Evolutionary conservation across 2,113 vertebrate species (phyloP), one percentile per base, ranked within the genome.

Genomic region (Plecturocebus donacophilus): DNA sequence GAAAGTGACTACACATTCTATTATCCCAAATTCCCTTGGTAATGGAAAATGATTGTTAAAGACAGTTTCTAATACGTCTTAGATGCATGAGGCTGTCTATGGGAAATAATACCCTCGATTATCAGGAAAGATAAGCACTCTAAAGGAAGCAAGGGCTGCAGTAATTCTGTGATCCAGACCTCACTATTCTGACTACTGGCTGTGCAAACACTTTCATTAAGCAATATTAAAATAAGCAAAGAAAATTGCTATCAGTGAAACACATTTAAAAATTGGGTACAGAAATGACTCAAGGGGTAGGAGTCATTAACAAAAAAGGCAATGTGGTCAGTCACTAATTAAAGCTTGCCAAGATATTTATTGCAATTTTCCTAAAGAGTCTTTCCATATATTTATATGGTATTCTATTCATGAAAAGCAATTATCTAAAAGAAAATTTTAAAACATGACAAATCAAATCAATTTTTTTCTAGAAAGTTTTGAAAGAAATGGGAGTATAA

Each of bases 1-100:
- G 97, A 98, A 98, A 98, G 89, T 97, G 97, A 98, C 96, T 98
- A 97, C 96, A 97, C 90, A 98, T 98, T 93, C 96, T 79, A 98
- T 98, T 98, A 98, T 95, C 89, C 95, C 75, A 86, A 97, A 97
- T 75, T 98, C 97, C 94, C 85, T 42, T 86, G 92, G 73, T 97
- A 98, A 97, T 90, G 90, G 95, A 97, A 97, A 2, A 1, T 98
- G 96, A 98, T 98, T 97, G 92, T 92, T 96, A 97, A 98, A 97
- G 97, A 95, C 96, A 96, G 90, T 96, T 98, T 95, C 45, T 98
- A 98, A 98, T 98, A 97, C 19, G 79, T 68, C 66, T 95, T 95
- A 97, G 94, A 84, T 17, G 61, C 95, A 92, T 54, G 75, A 97
- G 91, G 85, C 97, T 98, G 70, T 97, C 87, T 87, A 38, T 93